These are phyloP conservation scores for Zaprionus obscuricornis DNA, from an alignment of 2,888 invertebrate species.

Conservation along the genomic window DNA sequence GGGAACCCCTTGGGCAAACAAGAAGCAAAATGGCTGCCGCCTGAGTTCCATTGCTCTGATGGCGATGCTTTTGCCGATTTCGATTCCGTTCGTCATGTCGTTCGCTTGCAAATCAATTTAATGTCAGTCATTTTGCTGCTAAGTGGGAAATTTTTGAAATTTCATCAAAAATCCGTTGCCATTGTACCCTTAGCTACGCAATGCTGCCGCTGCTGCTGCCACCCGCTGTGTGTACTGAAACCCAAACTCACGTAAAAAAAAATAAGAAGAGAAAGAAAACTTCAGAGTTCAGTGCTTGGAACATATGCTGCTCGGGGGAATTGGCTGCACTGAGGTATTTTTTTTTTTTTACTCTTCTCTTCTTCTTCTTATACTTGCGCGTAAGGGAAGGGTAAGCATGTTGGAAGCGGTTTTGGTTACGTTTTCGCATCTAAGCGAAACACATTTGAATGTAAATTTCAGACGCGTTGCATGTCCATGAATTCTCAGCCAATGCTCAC, in stretches of 20 bases:
- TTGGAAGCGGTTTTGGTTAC: background rate
- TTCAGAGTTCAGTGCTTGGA: conserved; percentile 28
- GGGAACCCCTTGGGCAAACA: background rate
- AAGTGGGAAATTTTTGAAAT: conserved; percentile 78
- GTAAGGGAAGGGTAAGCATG: background rate
- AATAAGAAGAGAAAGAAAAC: too few species aligned
- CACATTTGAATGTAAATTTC: conserved; percentile 80
- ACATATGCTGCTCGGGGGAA: conserved; percentile 76
- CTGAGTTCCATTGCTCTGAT: conserved; percentile 3
- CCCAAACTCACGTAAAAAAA: conserved; percentile 14
- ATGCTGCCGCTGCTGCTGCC: conserved; percentile 17
- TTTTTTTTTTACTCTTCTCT: conserved; percentile 34
- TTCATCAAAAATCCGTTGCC: conserved; percentile 80
- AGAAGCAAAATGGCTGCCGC: too few species aligned
- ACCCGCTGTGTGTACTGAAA: too few species aligned
- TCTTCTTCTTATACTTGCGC: conserved; percentile 9
- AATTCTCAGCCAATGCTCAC: conserved; percentile 55
- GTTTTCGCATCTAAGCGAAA: conserved; percentile 69
- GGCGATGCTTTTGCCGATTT: conserved; percentile 17
- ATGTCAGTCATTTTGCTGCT: conserved; percentile 80
- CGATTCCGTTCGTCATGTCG: conserved; percentile 79
- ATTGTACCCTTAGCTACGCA: conserved; percentile 30
- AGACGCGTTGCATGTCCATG: conserved; percentile 72
- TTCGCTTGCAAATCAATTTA: conserved; percentile 82
- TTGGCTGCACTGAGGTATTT: conserved; percentile 75